Evolutionary conservation across 2,113 vertebrate species (phyloP), one percentile per base, ranked within the genome.

Genomic region (Gallinago jamesoni): DNA sequence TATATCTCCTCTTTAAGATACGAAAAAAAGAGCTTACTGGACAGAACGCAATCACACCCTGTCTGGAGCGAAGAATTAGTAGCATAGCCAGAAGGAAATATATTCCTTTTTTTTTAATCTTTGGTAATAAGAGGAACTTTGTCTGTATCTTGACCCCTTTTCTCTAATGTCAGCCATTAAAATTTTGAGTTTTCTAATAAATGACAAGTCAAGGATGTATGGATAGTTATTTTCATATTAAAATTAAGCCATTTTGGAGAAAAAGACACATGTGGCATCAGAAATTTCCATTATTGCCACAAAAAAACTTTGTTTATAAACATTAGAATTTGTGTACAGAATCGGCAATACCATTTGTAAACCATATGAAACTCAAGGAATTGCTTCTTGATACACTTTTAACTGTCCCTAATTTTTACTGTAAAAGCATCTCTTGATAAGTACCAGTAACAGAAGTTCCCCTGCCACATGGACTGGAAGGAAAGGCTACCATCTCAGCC

Each of bases 1-100:
- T 91, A 0, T 77, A 91, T 77, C 87, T 93, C 90, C 92, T 82
- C 53, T 86, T 89, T 89, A 82, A 96, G 87, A 88, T 30, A 96
- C 0, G 2, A 89, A 85, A 62, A 91, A 68, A 72, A 93, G n/a
- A 77, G 76, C 57, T 76, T 78, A 89, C 70, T 79, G 77, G 91
- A 91, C 35, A 82, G 66, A 93, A 88, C 52, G 45, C 67, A 93
- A 62, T 92, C 90, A 88, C 41, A 37, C 39, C 8, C 15, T 87
- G 78, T 70, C 66, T 85, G 53, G 57, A 82, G 81, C 39, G 31
- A 73, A 56, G 69, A 94, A 95, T 96, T 94, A 97, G 48, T 48
- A 48, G 47, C 62, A 95, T 82, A 87, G 87, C 45, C 27, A 91
- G 81, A 84, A 84, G 77, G 56, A 93, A 91, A 94, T 79, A 75